Percentiles rank a stretch among this genome's conserved stretches.
These are phyloP conservation scores for Argopecten irradians DNA, from an alignment of 1,140 invertebrate species.

Conservation along the genomic window DNA sequence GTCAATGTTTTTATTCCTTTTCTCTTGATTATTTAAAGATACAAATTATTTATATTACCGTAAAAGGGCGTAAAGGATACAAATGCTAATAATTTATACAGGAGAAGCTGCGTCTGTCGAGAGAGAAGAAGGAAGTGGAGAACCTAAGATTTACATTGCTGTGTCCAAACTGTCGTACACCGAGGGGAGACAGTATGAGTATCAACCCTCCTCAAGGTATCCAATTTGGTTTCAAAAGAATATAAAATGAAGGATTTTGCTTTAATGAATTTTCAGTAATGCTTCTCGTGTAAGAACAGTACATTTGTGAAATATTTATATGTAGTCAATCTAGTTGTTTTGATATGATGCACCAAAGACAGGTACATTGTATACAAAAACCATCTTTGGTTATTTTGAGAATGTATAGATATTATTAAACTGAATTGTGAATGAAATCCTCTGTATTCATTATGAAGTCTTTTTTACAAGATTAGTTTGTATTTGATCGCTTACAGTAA, in stretches of 20 bases:
- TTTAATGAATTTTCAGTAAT: too few species aligned
- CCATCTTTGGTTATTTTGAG: too few species aligned
- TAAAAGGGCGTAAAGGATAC: background rate
- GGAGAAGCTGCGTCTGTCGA: constrained; percentile 71
- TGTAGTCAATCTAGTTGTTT: too few species aligned
- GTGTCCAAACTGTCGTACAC: constrained; percentile 71
- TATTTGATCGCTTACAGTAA: background rate
- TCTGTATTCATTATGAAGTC: too few species aligned
- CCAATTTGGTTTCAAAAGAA: constrained; percentile 1
- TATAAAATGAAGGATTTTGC: background rate
- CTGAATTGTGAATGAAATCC: too few species aligned
- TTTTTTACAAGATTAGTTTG: too few species aligned
- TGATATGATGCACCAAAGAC: too few species aligned
- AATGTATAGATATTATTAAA: too few species aligned
- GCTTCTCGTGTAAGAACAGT: too few species aligned
- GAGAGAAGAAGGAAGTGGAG: constrained; percentile 72
- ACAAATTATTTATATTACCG: background rate
- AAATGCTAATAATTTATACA: constrained; percentile 42
- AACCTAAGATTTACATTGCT: constrained; percentile 65
- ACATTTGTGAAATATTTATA: too few species aligned
- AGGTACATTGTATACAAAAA: too few species aligned
- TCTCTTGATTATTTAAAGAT: background rate
- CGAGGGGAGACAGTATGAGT: constrained; percentile 20
- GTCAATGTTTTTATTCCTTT: background rate
- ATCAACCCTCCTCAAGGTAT: constrained; percentile 6